Base-by-base conservation (phyloP, 2,888 invertebrate species). In the Tipula confusa region DNA sequence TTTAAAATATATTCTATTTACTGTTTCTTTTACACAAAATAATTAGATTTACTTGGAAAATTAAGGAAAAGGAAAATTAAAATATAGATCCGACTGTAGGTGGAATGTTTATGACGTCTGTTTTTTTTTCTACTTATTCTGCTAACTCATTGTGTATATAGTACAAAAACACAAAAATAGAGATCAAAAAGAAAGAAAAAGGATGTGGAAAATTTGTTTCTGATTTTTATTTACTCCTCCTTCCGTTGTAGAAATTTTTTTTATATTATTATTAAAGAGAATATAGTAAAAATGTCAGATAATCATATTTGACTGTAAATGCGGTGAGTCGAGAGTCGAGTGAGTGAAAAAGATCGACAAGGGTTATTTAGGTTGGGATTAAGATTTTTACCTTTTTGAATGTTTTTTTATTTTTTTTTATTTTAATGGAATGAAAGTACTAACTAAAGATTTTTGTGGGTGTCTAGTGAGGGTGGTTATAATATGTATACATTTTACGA, bases 11-110 rank as follows among this genome's bases (percentile, higher is more conserved):
- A 33, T 64, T 64, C 64, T 64, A 24, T 64, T 6, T 43, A n/a
- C 24, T 9, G 64, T 18, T 64, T n/a, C 64, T 24, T 43, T 43
- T 43, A 43, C 7, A 64, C 3, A 3, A 24, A 64, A 64, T 64
- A 64, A 64, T 64, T 64, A 64, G 64, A 64, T 64, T 64, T 64
- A 24, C 64, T 64, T 24, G 24, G 64, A 24, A 64, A 64, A 64
- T n/a, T 64, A 64, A 64, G 64, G 64, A 64, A 64, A 64, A 64
- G 64, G 64, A 64, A 64, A 64, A 64, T 64, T 64, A 64, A 64
- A 64, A 64, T 64, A 24, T 9, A 64, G 24, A n/a, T 64, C 64
- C 64, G 64, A n/a, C 24, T 64, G 64, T 64, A 64, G 64, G 64
- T 9, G 64, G 64, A 64, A 24, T 64, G 24, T 64, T 24, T 64